Conservation (phyloP, 2,888 invertebrate genomes). For the Adelphocoris suturalis region DNA sequence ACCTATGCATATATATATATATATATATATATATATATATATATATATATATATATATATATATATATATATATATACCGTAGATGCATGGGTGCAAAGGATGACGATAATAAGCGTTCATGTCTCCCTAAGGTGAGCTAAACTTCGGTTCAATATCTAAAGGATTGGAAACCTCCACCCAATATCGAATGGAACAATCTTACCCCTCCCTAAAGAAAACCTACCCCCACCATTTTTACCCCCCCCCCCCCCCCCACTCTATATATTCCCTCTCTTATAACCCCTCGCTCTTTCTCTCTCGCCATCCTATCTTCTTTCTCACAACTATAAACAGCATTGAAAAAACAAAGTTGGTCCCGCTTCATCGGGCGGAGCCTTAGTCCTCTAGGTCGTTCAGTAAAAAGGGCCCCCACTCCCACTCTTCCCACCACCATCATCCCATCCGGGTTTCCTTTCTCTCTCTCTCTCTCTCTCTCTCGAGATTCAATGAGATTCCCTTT, state of each 20-base stretch:
- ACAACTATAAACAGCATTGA: slow-evolving; percentile 53
- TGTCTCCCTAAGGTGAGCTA: slow-evolving; percentile 62
- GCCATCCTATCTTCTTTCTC: neutral
- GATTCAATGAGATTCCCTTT: slow-evolving; percentile 60
- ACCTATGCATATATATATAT: too few relatives aligned
- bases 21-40: too few relatives aligned
- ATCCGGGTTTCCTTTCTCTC: slow-evolving; percentile 1
- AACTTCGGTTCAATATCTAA: slow-evolving; percentile 60
- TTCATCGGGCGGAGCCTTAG: slow-evolving; percentile 17
- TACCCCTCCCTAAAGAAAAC: neutral
- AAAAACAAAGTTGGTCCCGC: slow-evolving; percentile 60
- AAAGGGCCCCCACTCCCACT: neutral
- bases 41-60: too few relatives aligned
- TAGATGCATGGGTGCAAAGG: too few relatives aligned
- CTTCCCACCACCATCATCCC: neutral
- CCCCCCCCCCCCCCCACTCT: neutral
- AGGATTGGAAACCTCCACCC: neutral
- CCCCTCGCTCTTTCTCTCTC: neutral
- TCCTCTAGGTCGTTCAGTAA: slow-evolving; percentile 15
- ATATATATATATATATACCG: too few relatives aligned
- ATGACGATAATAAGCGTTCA: slow-evolving; percentile 54
- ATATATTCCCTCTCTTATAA: neutral
- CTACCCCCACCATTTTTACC: neutral
- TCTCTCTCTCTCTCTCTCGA: neutral
- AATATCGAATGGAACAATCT: slow-evolving; percentile 54